A percentile compares a stretch with the other conserved stretches of the same genome.
phyloP scores from a whole-genome alignment of 2,888 invertebrate genomes.

The Eristalinus sepulchralis region DNA sequence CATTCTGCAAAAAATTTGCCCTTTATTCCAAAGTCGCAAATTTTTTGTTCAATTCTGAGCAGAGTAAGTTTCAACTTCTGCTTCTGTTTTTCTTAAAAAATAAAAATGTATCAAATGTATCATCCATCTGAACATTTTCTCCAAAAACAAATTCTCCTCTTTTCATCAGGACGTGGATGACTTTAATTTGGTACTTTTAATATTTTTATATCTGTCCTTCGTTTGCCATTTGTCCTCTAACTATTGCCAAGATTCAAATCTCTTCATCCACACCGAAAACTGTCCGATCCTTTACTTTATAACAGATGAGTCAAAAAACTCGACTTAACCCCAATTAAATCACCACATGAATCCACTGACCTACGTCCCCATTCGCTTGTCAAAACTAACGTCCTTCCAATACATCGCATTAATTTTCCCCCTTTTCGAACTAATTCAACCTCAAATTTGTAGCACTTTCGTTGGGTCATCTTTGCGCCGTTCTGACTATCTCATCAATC shows the following conservation, averaged over 20 bases:
- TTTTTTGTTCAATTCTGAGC: too few relatives aligned
- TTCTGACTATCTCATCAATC: conserved; percentile 50
- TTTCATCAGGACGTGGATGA: too few relatives aligned
- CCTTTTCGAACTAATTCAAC: neutral
- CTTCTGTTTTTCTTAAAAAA: too few relatives aligned
- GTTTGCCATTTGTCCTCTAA: too few relatives aligned
- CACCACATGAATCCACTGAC: neutral
- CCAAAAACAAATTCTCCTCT: too few relatives aligned
- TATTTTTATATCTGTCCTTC: too few relatives aligned
- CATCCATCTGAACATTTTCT: too few relatives aligned
- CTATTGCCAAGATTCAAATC: neutral
- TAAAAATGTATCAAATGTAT: too few relatives aligned
- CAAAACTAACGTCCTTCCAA: neutral
- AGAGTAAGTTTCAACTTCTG: too few relatives aligned
- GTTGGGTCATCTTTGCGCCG: neutral
- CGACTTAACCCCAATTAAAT: neutral
- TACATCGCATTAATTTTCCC: neutral
- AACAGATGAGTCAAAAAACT: neutral
- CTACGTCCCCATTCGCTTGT: neutral
- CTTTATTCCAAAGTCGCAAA: too few relatives aligned
- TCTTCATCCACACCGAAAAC: neutral
- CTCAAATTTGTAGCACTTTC: neutral
- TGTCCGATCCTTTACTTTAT: neutral
- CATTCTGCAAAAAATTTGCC: too few relatives aligned
- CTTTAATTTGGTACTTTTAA: too few relatives aligned